phyloP scores from a whole-genome alignment of 2,113 vertebrate species.

The Nesoenas mayeri region DNA sequence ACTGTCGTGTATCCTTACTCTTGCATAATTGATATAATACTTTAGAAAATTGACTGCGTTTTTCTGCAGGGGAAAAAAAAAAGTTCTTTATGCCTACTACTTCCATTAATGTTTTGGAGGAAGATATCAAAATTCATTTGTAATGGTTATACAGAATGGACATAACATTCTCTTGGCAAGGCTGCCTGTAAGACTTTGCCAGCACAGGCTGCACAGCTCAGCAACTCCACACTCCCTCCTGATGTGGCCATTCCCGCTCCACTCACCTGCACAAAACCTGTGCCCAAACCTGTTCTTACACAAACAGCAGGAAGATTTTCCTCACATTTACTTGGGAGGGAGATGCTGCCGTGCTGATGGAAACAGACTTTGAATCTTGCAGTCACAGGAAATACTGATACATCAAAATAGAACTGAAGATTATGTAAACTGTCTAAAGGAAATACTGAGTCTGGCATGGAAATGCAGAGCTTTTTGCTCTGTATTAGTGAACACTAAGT shows the following conservation, averaged over 20 bases:
- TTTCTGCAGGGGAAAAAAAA: neutral
- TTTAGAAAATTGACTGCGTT: neutral
- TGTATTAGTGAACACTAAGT: neutral
- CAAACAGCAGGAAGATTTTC: neutral
- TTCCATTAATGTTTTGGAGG: neutral
- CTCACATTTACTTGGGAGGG: neutral
- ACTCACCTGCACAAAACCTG: neutral
- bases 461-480: neutral
- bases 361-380: neutral
- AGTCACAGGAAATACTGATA: neutral
- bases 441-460: neutral
- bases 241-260: neutral
- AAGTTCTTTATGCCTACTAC: neutral
- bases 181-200: neutral
- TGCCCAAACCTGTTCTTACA: neutral
- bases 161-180: neutral
- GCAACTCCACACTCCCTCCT: neutral
- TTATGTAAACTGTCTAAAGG: neutral
- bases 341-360: neutral
- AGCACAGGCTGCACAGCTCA: neutral
- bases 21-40: neutral
- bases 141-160: neutral
- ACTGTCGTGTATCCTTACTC: neutral
- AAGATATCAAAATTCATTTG: neutral
- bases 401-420: neutral